Conservation (phyloP, 2,888 invertebrate genomes). For the Glaucopsyche alexis region DNA sequence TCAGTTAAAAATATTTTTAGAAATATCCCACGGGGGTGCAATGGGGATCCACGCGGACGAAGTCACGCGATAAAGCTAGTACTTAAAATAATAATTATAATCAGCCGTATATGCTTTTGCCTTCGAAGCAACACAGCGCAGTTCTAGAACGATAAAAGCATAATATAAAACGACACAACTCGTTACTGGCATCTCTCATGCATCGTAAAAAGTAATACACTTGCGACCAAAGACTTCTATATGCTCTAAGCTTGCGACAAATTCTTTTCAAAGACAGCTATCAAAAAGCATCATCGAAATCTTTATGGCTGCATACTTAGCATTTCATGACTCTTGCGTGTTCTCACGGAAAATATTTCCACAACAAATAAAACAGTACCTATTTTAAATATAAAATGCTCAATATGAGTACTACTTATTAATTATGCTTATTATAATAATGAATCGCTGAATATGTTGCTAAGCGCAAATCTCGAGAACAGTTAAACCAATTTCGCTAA, state of each 20-base stretch:
- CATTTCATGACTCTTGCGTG: slow-evolving; percentile 1
- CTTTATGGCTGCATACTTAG: background rate
- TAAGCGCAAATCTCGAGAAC: too few species aligned
- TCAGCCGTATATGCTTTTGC: background rate
- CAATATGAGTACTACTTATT: too few species aligned
- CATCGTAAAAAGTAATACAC: slow-evolving; percentile 7
- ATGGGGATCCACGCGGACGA: too few species aligned
- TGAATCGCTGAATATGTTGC: too few species aligned
- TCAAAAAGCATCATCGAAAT: background rate
- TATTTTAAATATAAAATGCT: background rate
- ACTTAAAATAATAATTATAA: too few species aligned
- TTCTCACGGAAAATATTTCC: background rate
- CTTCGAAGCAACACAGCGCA: background rate
- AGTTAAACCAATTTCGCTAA: too few species aligned
- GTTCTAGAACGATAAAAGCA: background rate
- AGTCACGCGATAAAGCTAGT: too few species aligned
- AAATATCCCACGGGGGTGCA: too few species aligned
- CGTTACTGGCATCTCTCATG: slow-evolving; percentile 4
- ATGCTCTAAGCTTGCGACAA: background rate
- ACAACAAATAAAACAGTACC: too few species aligned
- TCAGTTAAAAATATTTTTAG: too few species aligned
- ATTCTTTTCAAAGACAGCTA: slow-evolving; percentile 6
- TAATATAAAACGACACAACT: slow-evolving; percentile 10
- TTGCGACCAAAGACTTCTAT: too few species aligned
- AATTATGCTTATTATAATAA: too few species aligned